Evolutionary conservation across 2,888 invertebrate species (phyloP).

Genomic region (Uropetala carovei): DNA sequence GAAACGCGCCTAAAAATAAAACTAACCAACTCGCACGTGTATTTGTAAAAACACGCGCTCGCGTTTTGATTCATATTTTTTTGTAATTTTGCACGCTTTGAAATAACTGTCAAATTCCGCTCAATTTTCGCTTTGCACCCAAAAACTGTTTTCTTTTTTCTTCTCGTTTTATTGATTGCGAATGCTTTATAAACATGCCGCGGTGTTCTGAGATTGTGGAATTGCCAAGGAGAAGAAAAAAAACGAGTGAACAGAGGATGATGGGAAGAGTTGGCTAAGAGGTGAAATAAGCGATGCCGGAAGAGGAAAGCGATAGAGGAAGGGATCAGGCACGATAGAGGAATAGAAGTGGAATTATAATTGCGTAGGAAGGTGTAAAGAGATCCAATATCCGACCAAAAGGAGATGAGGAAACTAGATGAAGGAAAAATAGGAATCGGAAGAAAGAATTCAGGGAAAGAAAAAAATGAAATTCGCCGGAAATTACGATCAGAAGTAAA

Average conservation of each 20-base stretch:
- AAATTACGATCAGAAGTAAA: background rate
- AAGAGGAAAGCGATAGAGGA: background rate
- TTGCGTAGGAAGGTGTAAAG: background rate
- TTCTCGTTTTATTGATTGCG: background rate
- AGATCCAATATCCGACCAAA: no score
- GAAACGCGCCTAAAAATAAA: no score
- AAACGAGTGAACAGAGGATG: background rate
- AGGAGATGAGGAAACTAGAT: background rate
- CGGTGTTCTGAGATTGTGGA: background rate
- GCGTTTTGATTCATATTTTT: no score
- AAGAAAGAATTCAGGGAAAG: background rate
- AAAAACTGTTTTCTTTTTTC: background rate
- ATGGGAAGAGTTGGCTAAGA: background rate
- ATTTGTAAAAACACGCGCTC: no score
- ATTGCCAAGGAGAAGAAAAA: background rate
- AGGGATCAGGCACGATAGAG: background rate
- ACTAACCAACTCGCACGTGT: no score
- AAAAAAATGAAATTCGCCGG: background rate
- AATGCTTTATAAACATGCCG: background rate
- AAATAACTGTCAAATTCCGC: no score
- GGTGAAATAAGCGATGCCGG: background rate
- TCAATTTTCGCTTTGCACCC: background rate
- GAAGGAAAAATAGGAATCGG: background rate
- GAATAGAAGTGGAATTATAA: background rate
- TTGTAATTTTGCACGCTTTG: no score